These are phyloP conservation scores for Ceratina japonica DNA, from an alignment of 1,140 invertebrate genomes.

Conservation along the genomic window DNA sequence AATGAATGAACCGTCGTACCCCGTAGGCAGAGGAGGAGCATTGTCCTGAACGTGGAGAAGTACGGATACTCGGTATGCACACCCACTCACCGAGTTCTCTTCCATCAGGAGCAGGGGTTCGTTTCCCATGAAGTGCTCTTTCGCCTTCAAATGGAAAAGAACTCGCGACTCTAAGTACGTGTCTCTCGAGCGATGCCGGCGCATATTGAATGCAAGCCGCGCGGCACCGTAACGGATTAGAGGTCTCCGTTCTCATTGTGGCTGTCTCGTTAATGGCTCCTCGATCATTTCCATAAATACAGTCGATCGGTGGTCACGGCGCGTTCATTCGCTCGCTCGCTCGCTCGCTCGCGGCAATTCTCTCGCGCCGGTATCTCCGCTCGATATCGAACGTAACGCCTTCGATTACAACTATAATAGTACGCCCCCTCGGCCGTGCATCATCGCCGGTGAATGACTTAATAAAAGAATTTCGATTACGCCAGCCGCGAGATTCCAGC, in stretches of 20 bases:
- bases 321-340: not conserved
- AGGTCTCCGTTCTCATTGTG: not conserved
- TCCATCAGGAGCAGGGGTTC: not conserved
- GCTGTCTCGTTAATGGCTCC: conserved; percentile 18
- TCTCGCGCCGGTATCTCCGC: conserved; percentile 24
- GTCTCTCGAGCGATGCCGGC: not conserved
- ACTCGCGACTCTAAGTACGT: not conserved
- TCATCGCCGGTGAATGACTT: conserved; percentile 62
- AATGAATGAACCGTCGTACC: conserved; percentile 13
- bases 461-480: conserved; percentile 66
- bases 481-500: conserved; percentile 57
- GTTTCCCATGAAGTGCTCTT: not conserved
- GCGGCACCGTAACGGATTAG: conserved; percentile 2
- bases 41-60: conserved; percentile 29
- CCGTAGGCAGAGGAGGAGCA: conserved; percentile 38
- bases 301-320: not conserved
- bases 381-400: conserved; percentile 54
- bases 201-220: conserved; percentile 1
- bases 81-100: conserved; percentile 21
- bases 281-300: conserved; percentile 36
- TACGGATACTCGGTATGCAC: conserved; percentile 27
- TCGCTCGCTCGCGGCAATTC: conserved; percentile 8
- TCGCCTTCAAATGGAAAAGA: not conserved
- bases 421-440: conserved; percentile 53
- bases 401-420: conserved; percentile 44